Percentiles rank a stretch among this genome's conserved stretches.
phyloP scores from a whole-genome alignment of 1,140 invertebrate genomes.

The Telenomus remus region DNA sequence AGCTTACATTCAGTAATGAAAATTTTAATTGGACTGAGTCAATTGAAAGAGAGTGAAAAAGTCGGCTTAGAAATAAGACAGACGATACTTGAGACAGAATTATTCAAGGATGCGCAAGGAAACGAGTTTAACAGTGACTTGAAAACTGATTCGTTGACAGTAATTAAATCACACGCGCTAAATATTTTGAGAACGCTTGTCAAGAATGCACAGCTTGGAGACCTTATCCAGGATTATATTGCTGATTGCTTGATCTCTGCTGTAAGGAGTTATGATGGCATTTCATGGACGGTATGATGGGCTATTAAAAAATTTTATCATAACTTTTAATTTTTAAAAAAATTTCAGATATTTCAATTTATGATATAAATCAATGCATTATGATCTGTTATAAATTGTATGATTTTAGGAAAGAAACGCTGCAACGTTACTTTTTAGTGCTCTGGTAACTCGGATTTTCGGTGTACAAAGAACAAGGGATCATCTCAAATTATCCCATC shows the following conservation, averaged over 20 bases:
- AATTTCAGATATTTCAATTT: too few species aligned
- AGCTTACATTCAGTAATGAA: slow-evolving; percentile 80
- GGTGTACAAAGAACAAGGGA: slow-evolving; percentile 88
- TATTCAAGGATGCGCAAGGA: slow-evolving; percentile 56
- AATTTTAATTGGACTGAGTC: slow-evolving; percentile 66
- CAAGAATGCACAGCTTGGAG: slow-evolving; percentile 84
- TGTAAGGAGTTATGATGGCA: slow-evolving; percentile 83
- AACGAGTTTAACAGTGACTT: background rate
- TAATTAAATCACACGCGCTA: slow-evolving; percentile 84
- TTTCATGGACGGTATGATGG: slow-evolving; percentile 85
- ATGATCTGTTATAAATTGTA: too few species aligned
- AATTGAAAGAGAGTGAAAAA: slow-evolving; percentile 57
- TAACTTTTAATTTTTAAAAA: too few species aligned
- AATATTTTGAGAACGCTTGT: slow-evolving; percentile 91
- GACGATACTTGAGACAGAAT: slow-evolving; percentile 55
- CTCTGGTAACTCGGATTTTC: slow-evolving; percentile 92
- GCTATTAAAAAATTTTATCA: too few species aligned
- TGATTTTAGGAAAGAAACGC: slow-evolving; percentile 87
- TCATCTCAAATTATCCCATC: slow-evolving; percentile 81
- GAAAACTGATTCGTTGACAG: slow-evolving; percentile 60
- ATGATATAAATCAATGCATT: too few species aligned
- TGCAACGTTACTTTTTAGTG: slow-evolving; percentile 88
- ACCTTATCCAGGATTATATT: slow-evolving; percentile 83
- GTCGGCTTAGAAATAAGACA: slow-evolving; percentile 44
- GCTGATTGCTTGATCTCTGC: slow-evolving; percentile 83